Conservation (phyloP, 2,888 invertebrate genomes). For the Rugalucina vietnamica region DNA sequence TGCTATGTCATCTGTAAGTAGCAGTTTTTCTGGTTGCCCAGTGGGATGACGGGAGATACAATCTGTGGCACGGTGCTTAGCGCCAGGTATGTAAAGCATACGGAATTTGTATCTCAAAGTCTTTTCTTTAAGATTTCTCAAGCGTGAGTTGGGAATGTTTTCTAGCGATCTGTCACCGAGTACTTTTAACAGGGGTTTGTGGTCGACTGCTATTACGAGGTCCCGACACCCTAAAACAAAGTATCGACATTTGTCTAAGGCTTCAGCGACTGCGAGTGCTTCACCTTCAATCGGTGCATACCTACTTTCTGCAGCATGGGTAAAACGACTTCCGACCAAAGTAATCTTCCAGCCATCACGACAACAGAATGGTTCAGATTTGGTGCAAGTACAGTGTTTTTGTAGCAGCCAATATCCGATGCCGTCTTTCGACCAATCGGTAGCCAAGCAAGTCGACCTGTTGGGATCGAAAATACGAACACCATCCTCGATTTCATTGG, state of each 20-base stretch:
- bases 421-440: slow-evolving; percentile 65
- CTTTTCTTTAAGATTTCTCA: slow-evolving; percentile 60
- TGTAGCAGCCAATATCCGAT: slow-evolving; percentile 61
- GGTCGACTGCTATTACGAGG: slow-evolving; percentile 45
- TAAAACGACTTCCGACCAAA: slow-evolving; percentile 23
- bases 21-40: slow-evolving; percentile 19
- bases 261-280: slow-evolving; percentile 29
- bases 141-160: slow-evolving; percentile 54
- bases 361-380: slow-evolving; percentile 31
- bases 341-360: slow-evolving; percentile 9
- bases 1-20: slow-evolving; percentile 35
- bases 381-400: slow-evolving; percentile 52
- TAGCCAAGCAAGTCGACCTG: slow-evolving; percentile 60
- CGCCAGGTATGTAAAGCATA: slow-evolving; percentile 45
- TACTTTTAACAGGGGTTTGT: slow-evolving; percentile 53
- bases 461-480: slow-evolving; percentile 59
- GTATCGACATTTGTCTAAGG: slow-evolving; percentile 52
- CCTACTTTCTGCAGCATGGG: slow-evolving; percentile 16
- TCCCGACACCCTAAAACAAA: slow-evolving; percentile 49
- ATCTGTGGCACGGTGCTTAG: slow-evolving; percentile 45
- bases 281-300: slow-evolving; percentile 33
- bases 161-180: slow-evolving; percentile 51
- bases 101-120: slow-evolving; percentile 51
- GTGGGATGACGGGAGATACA: slow-evolving; percentile 50
- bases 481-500: background rate